Base-by-base conservation (phyloP, 2,888 invertebrate genomes). In the Hypolimnas misippus region DNA sequence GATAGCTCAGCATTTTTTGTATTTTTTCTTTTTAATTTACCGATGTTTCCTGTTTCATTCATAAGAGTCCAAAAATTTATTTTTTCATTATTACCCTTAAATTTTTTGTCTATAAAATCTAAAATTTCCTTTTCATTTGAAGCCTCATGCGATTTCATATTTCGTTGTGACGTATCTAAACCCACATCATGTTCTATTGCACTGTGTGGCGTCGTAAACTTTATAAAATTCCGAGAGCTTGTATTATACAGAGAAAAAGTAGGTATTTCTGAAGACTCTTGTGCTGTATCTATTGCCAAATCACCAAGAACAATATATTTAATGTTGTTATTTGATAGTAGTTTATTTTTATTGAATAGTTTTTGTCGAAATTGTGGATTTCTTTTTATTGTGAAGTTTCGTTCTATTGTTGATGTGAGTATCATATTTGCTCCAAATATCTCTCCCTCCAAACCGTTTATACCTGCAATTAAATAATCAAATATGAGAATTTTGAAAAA, bases 381-480 rank as follows among this genome's bases (percentile, higher is more conserved):
- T 19, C 66, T 73, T 71, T 77, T 79, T 12, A 81, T 68, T 0
- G 85, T 84, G 58, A 79, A 71, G 71, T 89, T 89, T 69, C 84
- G 79, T 76, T 87, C 87, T 66, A 94, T 93, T 5, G 94, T 93
- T 8, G 95, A 93, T 1, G 87, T 79, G 44, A 95, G 76, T 35
- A 95, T 89, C 81, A 95, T 92, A 73, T 95, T 95, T 70, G 94
- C 94, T 8, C 95, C 95, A 74, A 93, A 93, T 68, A 95, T 89
- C 77, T 94, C 93, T 3, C 95, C 95, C 81, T 95, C 94, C 65
- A 95, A 92, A 7, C 95, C 95, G 65, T 94, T 95, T 65, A 91
- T 79, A 42, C 95, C 92, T 92, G 73, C n/a, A n/a, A n/a, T n/a
- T 49, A 81, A 79, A 49, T 49, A 61, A 25, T 62, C 21, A 52